Evolutionary conservation across 1,140 invertebrate genomes (phyloP), one percentile per base, ranked within the genome.

Genomic region (Heliconius eleuchia): DNA sequence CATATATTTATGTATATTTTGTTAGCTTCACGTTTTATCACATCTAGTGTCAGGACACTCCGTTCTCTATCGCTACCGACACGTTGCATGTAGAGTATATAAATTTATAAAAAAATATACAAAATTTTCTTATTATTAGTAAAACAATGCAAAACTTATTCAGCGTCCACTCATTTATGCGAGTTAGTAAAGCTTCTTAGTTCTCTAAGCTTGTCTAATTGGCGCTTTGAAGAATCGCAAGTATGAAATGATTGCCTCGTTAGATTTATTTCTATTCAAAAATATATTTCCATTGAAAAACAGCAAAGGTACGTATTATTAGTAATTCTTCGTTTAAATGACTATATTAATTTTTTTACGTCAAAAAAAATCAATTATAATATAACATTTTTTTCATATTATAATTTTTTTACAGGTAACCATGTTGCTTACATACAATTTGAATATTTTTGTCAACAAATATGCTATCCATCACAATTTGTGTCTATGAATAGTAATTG

Each of bases 131-230:
- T 23, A 46, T 46, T 46, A 16, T 46, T 46, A 46, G 42, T 66
- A 30, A 66, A 4, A 1, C 9, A 30, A 66, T 66, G 60, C 4
- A 27, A 66, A 66, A 66, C 0, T 66, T 66, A 30, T 30, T 16
- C 60, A 16, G 23, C 9, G 27, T 30, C 8, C 27, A n/a, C 23
- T 30, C 13, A 30, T 66, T 16, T 66, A 66, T 66, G 23, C 18
- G 27, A 16, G 9, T 70, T 46, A 70, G 76, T 70, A 81, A 86
- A 87, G 84, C 85, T 80, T 85, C 87, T 87, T 87, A 85, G 77
- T 30, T 30, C 66, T 77, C 76, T 86, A 87, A 88, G 85, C 87
- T 80, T 70, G 71, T 83, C 82, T 88, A 88, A 88, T 88, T 88
- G 86, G 83, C 79, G 73, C 85, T 83, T 83, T 84, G 76, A 83